Percentiles rank a stretch among this genome's conserved stretches.
Evolutionary conservation across 1,140 invertebrate species (phyloP).

Genomic region (Ruditapes philippinarum): DNA sequence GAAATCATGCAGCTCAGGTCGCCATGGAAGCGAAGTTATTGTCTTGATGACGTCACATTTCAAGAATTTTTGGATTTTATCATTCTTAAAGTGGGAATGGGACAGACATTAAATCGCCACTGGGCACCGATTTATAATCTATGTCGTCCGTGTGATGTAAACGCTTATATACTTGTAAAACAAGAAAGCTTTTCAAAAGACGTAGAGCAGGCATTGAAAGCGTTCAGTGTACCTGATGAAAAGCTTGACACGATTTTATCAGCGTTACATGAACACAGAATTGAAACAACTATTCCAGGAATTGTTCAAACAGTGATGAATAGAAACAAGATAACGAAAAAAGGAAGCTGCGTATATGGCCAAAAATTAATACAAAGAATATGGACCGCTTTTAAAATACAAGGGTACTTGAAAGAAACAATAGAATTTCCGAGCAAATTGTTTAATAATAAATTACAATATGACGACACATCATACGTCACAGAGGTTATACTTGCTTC

Average conservation of each 20-base stretch:
- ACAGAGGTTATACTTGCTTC: neutral
- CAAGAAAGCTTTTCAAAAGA: conserved; percentile 40
- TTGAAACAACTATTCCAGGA: conserved; percentile 10
- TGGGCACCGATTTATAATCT: conserved; percentile 29
- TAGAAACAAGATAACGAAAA: neutral
- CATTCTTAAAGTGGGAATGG: neutral
- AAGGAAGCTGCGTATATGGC: neutral
- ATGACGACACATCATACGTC: neutral
- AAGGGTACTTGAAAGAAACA: neutral
- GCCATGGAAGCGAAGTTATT: neutral
- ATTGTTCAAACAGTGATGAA: conserved; percentile 1
- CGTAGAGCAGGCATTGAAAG: neutral
- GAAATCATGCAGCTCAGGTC: neutral
- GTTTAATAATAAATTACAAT: neutral
- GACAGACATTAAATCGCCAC: neutral
- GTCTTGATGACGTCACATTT: neutral
- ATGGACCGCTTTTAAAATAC: conserved; percentile 26
- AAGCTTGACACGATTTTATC: neutral
- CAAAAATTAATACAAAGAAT: neutral
- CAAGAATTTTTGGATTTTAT: conserved; percentile 30
- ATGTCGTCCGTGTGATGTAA: conserved; percentile 29
- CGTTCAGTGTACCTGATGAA: neutral
- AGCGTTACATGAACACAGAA: conserved; percentile 3
- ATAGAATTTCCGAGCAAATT: neutral
- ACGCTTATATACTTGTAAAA: conserved; percentile 37